Evolutionary conservation across 2,797 vertebrate species (phyloP), one percentile per base, ranked within the genome.

Genomic region (Pangasius macronema): DNA sequence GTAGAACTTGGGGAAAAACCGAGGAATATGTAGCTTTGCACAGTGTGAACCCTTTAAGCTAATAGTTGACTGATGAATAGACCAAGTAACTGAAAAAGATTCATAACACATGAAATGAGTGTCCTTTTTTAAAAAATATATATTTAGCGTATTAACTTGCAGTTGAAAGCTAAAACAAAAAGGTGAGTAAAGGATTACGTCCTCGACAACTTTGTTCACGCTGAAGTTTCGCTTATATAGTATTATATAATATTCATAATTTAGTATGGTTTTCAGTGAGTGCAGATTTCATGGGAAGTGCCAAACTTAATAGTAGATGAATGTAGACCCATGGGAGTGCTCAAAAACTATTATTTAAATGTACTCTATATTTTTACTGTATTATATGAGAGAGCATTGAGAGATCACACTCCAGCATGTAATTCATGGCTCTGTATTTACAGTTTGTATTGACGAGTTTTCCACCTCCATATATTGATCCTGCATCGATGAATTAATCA

Each of bases 401-500:
- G 30, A 82, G 67, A 22, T 49, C 27, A 30, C 16, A 20, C 27
- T 82, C 3, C 42, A 3, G 59, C 42, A 49, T 65, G 24, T 65
- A 1, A 30, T 30, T 1, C 5, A 49, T 5, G 33, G 0, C 77
- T 30, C n/a, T 27, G 39, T 65, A 49, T 30, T 18, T 65, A 82
- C 22, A 51, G 27, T 46, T 46, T 8, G 42, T 49, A 20, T 51
- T 49, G 53, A 63, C 5, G 3, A 82, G 67, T 63, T 57, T 55
- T 24, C 33, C 30, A 51, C 46, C 55, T 77, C 11, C 22, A 42
- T 27, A 10, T 81, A 77, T 87, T 70, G 36, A 87, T 79, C 72
- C 61, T 80, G 24, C 39, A 30, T 59, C 46, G 24, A 83, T 90
- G 83, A 83, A 87, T 85, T 79, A 65, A 87, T 67, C 68, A 72